Evolutionary conservation across 2,113 vertebrate species (phyloP).

Genomic region (Cynoglossus semilaevis): DNA sequence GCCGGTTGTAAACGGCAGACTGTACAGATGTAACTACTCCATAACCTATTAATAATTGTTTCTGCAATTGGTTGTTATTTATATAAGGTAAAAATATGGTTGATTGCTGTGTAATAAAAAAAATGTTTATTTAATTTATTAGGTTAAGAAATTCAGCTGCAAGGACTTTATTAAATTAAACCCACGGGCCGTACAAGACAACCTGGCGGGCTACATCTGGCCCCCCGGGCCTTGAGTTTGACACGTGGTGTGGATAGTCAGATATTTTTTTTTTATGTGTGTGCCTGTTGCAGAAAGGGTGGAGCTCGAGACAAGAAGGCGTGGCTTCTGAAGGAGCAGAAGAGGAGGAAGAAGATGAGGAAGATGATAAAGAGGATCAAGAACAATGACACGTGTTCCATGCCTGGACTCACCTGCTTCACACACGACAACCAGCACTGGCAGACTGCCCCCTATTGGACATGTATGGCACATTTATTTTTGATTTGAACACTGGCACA

Average conservation of each 20-base stretch:
- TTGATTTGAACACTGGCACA: slow-evolving; percentile 16
- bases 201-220: no score
- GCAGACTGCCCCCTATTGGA: slow-evolving; percentile 93
- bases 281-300: slow-evolving; percentile 73
- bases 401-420: slow-evolving; percentile 90
- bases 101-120: no score
- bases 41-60: no score
- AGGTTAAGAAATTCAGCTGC: no score
- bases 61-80: no score
- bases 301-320: slow-evolving; percentile 84
- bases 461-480: slow-evolving; percentile 72
- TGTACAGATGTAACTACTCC: no score
- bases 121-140: no score
- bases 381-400: slow-evolving; percentile 81
- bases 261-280: slow-evolving; percentile 6
- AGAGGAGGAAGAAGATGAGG: slow-evolving; percentile 92
- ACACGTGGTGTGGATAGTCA: no score
- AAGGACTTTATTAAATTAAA: no score
- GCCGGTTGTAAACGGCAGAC: no score
- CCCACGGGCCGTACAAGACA: no score
- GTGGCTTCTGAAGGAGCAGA: slow-evolving; percentile 89
- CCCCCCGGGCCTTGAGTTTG: no score
- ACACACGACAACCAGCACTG: slow-evolving; percentile 97
- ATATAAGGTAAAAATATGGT: background rate
- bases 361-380: slow-evolving; percentile 91